phyloP scores from a whole-genome alignment of 2,888 invertebrate genomes.

The Thymelicus lineola region DNA sequence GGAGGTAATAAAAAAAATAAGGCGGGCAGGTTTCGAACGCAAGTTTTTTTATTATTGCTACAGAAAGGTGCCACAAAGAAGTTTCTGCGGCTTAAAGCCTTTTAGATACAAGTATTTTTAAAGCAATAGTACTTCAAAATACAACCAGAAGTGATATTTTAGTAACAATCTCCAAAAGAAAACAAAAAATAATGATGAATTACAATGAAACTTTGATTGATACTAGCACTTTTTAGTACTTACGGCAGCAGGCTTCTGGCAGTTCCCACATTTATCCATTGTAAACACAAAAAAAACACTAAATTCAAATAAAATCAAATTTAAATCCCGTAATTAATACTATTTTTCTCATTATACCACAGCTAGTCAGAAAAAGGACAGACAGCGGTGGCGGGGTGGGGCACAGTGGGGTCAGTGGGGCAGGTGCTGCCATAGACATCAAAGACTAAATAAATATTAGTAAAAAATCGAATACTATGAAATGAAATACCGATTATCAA shows the following conservation, averaged over 20 bases:
- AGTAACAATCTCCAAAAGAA: constrained; percentile 74
- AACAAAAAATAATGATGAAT: constrained; percentile 75
- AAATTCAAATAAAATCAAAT: constrained; percentile 59
- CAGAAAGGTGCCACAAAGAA: constrained; percentile 45
- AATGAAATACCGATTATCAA: too few relatives aligned
- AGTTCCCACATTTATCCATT: constrained; percentile 82
- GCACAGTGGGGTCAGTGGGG: constrained; percentile 57
- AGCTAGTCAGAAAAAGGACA: constrained; percentile 61
- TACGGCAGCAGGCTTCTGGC: constrained; percentile 75
- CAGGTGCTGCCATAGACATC: constrained; percentile 41
- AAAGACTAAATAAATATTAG: too few relatives aligned
- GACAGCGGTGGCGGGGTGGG: constrained; percentile 65
- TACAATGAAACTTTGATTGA: constrained; percentile 58
- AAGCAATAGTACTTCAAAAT: constrained; percentile 43
- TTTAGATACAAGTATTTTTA: constrained; percentile 45
- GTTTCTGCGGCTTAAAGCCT: constrained; percentile 44
- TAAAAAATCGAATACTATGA: too few relatives aligned
- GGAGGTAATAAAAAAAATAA: constrained; percentile 72
- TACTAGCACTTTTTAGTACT: constrained; percentile 53
- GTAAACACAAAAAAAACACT: constrained; percentile 50
- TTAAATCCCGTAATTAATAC: constrained; percentile 64
- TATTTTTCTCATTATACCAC: constrained; percentile 64
- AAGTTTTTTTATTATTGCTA: constrained; percentile 65
- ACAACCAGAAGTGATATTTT: constrained; percentile 67
- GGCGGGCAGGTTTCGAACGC: constrained; percentile 81